Conservation (phyloP, 2,797 vertebrate genomes). For the Falco rusticolus region DNA sequence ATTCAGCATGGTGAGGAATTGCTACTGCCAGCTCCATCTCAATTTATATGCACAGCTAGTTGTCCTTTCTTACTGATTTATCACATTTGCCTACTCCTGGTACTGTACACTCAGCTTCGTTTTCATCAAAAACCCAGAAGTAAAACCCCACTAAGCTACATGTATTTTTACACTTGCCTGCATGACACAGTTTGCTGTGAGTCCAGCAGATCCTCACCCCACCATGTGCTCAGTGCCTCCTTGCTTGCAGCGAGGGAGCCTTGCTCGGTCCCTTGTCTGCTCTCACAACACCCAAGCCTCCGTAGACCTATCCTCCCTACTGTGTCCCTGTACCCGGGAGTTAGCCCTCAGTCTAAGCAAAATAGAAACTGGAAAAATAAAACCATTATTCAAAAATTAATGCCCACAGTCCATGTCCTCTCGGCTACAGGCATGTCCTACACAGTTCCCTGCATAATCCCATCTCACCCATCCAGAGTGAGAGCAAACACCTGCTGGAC, state of each 20-base stretch:
- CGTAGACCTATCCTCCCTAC: neutral
- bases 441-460: neutral
- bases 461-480: neutral
- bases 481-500: neutral
- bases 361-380: neutral
- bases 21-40: neutral
- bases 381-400: neutral
- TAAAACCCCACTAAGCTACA: neutral
- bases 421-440: neutral
- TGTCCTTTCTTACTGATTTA: slow-evolving; percentile 1
- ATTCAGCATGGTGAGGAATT: neutral
- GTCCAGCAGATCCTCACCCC: neutral
- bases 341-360: neutral
- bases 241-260: neutral
- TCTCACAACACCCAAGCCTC: neutral
- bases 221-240: neutral
- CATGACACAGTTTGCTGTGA: neutral
- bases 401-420: neutral
- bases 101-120: neutral
- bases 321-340: neutral
- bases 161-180: neutral
- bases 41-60: neutral
- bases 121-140: neutral
- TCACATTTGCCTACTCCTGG: neutral
- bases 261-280: neutral